Evolutionary conservation across 2,113 vertebrate genomes (phyloP).

Genomic region (Todiramphus chloris): DNA sequence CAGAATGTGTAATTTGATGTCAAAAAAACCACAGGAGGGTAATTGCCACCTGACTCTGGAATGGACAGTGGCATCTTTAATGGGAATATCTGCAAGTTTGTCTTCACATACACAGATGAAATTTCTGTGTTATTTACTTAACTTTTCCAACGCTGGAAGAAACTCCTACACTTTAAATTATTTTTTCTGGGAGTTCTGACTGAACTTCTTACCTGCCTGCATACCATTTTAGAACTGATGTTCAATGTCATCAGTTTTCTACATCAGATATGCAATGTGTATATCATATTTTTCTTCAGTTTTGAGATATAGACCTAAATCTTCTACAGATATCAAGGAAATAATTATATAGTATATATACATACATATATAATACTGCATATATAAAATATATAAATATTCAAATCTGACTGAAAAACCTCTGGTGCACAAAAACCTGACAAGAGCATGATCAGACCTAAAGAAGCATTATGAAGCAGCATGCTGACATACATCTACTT

Average conservation of each 20-base stretch:
- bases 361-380: neutral
- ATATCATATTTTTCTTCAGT: neutral
- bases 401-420: neutral
- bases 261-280: neutral
- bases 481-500: neutral
- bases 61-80: neutral
- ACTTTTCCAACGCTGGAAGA: neutral
- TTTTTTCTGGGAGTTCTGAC: neutral
- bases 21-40: neutral
- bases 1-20: slow-evolving; percentile 56
- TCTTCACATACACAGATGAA: neutral
- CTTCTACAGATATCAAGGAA: neutral
- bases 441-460: neutral
- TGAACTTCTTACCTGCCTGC: neutral
- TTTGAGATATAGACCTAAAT: neutral
- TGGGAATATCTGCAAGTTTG: neutral
- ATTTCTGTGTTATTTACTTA: neutral
- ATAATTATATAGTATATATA: neutral
- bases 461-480: neutral
- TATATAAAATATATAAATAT: neutral
- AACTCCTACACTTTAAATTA: neutral
- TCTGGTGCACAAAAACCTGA: neutral
- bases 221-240: neutral
- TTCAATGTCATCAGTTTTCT: neutral
- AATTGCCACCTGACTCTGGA: slow-evolving; percentile 63